phyloP scores from a whole-genome alignment of 2,797 vertebrate species.

The Sternarchorhynchus goeldii region DNA sequence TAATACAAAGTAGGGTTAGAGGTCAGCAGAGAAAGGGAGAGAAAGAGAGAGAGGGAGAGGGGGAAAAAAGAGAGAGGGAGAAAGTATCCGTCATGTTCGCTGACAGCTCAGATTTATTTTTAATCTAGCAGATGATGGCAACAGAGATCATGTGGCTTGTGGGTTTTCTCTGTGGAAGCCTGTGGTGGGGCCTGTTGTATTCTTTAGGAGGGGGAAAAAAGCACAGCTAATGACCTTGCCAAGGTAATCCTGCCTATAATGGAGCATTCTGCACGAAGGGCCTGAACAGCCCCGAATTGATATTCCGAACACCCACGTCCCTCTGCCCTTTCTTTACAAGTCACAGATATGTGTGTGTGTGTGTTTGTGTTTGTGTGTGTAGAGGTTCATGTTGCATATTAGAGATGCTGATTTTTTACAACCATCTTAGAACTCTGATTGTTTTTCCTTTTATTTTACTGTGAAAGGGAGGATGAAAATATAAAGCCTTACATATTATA shows the following conservation, averaged over 20 bases:
- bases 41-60: not conserved
- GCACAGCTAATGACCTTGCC: constrained; percentile 71
- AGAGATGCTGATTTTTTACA: not conserved
- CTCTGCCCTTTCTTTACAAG: constrained; percentile 53
- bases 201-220: constrained; percentile 57
- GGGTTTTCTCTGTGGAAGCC: constrained; percentile 60
- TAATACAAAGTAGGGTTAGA: constrained; percentile 56
- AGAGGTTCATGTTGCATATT: constrained; percentile 51
- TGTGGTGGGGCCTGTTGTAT: constrained; percentile 36
- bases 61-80: not conserved
- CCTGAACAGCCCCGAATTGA: constrained; percentile 64
- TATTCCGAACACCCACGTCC: constrained; percentile 63
- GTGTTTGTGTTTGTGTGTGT: constrained; percentile 14
- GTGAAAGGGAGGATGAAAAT: too few species aligned
- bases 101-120: constrained; percentile 76
- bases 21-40: constrained; percentile 60
- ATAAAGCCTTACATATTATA: too few species aligned
- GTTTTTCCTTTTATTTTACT: not conserved
- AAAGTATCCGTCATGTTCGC: constrained; percentile 57
- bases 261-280: constrained; percentile 40
- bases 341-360: constrained; percentile 47
- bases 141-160: constrained; percentile 69
- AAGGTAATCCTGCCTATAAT: constrained; percentile 61
- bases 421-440: not conserved
- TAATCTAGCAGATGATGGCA: constrained; percentile 67